phyloP scores from a whole-genome alignment of 2,113 vertebrate species.

The Nothocercus nigrocapillus region DNA sequence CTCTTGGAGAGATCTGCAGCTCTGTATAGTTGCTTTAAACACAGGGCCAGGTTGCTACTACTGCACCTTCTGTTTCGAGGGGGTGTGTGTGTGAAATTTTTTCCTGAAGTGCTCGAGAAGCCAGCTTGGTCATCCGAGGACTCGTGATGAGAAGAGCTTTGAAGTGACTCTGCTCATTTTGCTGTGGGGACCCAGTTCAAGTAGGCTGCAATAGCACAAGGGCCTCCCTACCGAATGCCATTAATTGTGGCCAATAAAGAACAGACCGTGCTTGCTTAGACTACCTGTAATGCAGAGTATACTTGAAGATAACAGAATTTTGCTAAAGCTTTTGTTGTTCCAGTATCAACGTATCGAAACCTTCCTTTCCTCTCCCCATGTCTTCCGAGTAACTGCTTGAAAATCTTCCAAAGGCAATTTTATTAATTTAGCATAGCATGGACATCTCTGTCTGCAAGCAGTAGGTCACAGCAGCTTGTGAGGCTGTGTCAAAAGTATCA shows the following conservation, averaged over 20 bases:
- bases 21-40: neutral
- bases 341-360: neutral
- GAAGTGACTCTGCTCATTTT: neutral
- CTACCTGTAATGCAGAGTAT: neutral
- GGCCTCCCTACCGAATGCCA: neutral
- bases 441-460: neutral
- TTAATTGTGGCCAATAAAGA: neutral
- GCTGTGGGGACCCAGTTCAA: neutral
- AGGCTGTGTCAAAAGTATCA: constrained; percentile 16
- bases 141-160: neutral
- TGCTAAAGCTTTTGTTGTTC: neutral
- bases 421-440: constrained; percentile 24
- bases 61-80: neutral
- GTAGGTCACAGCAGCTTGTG: constrained; percentile 29
- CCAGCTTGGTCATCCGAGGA: neutral
- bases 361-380: neutral
- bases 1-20: neutral
- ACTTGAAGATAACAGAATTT: neutral
- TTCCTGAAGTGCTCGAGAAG: neutral
- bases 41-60: neutral
- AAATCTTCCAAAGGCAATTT: constrained; percentile 29
- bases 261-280: neutral
- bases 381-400: constrained; percentile 16
- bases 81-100: too few species aligned
- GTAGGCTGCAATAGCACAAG: neutral